Conservation (phyloP, 2,113 vertebrate species). For the Pholis gunnellus region DNA sequence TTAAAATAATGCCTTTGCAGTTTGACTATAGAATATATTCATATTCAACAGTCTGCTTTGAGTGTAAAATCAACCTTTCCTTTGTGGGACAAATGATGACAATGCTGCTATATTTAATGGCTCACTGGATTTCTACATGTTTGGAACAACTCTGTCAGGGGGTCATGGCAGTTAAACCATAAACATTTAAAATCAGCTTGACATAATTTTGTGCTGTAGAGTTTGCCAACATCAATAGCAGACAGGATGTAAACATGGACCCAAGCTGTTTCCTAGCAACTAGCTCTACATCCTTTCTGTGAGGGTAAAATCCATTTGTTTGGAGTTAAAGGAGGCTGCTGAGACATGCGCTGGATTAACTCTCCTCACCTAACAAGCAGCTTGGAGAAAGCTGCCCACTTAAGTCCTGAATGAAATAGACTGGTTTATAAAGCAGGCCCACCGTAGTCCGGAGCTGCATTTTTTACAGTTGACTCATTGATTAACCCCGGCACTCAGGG, state of each 20-base stretch:
- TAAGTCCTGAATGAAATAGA: constrained; percentile 18
- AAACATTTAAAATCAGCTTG: neutral
- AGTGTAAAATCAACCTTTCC: neutral
- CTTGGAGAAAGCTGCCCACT: neutral
- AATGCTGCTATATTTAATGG: neutral
- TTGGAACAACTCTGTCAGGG: neutral
- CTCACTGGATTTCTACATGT: too few relatives aligned
- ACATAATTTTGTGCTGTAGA: constrained; percentile 20
- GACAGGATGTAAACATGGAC: neutral
- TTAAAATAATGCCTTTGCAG: constrained; percentile 5
- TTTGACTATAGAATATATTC: neutral
- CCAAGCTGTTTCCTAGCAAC: constrained; percentile 48
- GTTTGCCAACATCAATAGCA: constrained; percentile 23
- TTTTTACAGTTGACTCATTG: constrained; percentile 41
- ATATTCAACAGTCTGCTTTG: neutral
- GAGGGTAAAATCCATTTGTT: neutral
- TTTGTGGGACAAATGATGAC: neutral
- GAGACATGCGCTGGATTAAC: constrained; percentile 12
- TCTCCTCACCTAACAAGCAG: neutral
- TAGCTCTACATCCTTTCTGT: neutral
- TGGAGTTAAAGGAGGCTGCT: neutral
- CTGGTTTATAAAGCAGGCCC: constrained; percentile 4
- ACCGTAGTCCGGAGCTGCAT: constrained; percentile 9
- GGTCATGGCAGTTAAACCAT: neutral
- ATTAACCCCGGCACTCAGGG: constrained; percentile 46